A percentile compares a stretch with the other conserved stretches of the same genome.
Conservation (phyloP, 2,113 vertebrate species). For the Albula goreensis region DNA sequence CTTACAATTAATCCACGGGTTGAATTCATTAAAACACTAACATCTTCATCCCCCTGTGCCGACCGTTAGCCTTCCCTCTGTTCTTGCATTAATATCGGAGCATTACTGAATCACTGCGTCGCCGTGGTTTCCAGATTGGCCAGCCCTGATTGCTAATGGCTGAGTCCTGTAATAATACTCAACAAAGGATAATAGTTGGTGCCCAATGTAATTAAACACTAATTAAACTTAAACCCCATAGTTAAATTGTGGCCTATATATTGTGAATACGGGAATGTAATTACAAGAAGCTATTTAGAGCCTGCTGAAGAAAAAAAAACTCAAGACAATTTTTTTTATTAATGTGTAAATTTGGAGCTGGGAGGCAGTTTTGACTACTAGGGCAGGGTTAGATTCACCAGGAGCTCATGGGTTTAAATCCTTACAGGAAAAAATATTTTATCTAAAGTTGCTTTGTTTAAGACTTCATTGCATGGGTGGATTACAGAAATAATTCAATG, state of each 20-base stretch:
- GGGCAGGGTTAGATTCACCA: background rate
- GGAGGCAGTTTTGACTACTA: background rate
- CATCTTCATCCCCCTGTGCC: background rate
- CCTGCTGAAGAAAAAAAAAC: background rate
- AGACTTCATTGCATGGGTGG: background rate
- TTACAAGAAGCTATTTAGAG: constrained; percentile 41
- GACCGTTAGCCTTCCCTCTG: constrained; percentile 2
- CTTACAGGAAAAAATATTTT: background rate
- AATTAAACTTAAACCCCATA: constrained; percentile 46
- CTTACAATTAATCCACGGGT: constrained; percentile 31
- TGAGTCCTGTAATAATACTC: constrained; percentile 30
- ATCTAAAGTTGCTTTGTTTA: background rate
- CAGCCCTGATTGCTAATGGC: constrained; percentile 18
- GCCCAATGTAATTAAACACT: constrained; percentile 43
- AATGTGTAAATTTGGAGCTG: background rate
- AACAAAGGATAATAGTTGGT: constrained; percentile 38
- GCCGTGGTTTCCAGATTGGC: constrained; percentile 3
- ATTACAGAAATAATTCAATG: background rate
- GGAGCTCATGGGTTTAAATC: background rate
- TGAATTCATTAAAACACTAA: constrained; percentile 64
- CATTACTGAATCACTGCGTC: background rate
- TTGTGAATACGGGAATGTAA: constrained; percentile 35
- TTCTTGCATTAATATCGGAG: constrained; percentile 18
- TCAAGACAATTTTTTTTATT: background rate
- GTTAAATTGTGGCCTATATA: constrained; percentile 39